Conservation (phyloP, 1,140 invertebrate species). For the Asobara japonica region DNA sequence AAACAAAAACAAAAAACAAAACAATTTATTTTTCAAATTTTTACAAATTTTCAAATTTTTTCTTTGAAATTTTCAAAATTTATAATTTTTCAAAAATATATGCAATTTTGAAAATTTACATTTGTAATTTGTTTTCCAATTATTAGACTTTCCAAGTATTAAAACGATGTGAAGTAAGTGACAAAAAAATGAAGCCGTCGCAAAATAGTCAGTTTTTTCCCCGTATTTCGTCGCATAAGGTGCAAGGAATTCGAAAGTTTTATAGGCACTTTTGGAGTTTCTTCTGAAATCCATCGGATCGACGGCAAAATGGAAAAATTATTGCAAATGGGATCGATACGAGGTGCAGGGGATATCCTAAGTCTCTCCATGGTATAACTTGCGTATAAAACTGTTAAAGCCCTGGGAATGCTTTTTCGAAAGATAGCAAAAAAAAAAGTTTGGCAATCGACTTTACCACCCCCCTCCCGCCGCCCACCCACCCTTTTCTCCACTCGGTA, state of each 20-base stretch:
- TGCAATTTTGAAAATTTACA: too few relatives aligned
- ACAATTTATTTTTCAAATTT: too few relatives aligned
- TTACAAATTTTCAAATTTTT: too few relatives aligned
- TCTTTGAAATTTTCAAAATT: too few relatives aligned
- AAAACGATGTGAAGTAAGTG: too few relatives aligned
- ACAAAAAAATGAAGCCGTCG: not conserved
- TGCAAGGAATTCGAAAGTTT: not conserved
- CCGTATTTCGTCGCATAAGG: not conserved
- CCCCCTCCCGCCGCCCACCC: not conserved
- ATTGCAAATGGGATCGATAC: constrained; percentile 9
- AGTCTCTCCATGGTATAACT: not conserved
- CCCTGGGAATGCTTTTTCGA: constrained; percentile 1
- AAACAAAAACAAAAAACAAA: too few relatives aligned
- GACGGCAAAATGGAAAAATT: constrained; percentile 5
- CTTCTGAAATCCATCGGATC: not conserved
- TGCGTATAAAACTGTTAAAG: constrained; percentile 10
- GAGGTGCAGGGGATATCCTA: constrained; percentile 1
- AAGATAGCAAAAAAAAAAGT: constrained; percentile 10
- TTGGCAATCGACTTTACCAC: constrained; percentile 20
- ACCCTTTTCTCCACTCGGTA: not conserved
- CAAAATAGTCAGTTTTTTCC: not conserved
- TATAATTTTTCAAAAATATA: too few relatives aligned
- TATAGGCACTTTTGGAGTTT: not conserved
- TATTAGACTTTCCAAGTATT: too few relatives aligned
- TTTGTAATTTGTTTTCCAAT: too few relatives aligned